Conservation (phyloP, 2,797 vertebrate genomes). For the Chaetodon trifasciatus region DNA sequence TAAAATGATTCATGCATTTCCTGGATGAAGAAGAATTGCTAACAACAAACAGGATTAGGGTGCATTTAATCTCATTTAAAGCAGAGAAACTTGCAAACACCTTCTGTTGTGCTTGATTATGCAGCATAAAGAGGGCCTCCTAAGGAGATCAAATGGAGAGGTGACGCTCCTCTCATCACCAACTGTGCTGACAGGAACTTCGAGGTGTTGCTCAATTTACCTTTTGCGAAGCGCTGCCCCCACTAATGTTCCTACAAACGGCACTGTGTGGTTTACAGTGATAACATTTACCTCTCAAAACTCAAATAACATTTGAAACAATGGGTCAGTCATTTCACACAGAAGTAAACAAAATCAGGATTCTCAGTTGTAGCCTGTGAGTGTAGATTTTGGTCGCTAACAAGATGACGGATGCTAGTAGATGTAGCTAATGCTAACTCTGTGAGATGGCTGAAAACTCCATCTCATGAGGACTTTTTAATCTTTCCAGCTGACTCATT, state of each 20-base stretch:
- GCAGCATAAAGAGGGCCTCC: not conserved
- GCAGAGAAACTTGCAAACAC: not conserved
- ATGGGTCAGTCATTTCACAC: not conserved
- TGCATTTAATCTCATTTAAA: slow-evolving; percentile 14
- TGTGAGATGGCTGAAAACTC: too few species aligned
- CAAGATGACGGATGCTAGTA: not conserved
- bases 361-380: not conserved
- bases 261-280: not conserved
- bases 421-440: too few species aligned
- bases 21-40: slow-evolving; percentile 51
- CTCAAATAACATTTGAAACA: not conserved
- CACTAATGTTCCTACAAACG: not conserved
- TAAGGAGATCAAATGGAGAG: not conserved
- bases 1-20: slow-evolving; percentile 69
- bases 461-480: too few species aligned
- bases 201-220: not conserved
- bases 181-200: not conserved
- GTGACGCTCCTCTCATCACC: not conserved
- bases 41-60: slow-evolving; percentile 28
- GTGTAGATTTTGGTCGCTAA: not conserved
- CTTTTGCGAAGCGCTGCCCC: not conserved
- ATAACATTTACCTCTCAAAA: not conserved
- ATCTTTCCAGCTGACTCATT: too few species aligned
- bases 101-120: not conserved
- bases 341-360: not conserved